phyloP scores from a whole-genome alignment of 2,888 invertebrate species.

The Hyalella azteca region DNA sequence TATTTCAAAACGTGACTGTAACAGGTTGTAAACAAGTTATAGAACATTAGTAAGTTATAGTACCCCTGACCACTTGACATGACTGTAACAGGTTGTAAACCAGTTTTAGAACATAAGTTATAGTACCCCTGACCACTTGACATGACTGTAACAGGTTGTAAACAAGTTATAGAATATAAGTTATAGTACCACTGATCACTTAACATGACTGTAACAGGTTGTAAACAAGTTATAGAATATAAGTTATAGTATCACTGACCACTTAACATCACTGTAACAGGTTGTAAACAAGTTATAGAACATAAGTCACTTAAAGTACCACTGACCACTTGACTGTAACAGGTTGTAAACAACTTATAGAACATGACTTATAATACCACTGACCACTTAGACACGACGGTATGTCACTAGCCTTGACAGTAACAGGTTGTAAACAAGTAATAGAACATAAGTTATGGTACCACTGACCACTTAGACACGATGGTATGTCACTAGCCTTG shows the following conservation, averaged over 20 bases:
- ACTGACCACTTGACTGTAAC: neutral
- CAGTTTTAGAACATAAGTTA: too few relatives aligned
- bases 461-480: neutral
- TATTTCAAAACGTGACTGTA: neutral
- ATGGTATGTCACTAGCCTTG: too few relatives aligned
- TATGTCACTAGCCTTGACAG: neutral
- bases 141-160: neutral
- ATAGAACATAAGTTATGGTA: neutral
- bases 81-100: too few relatives aligned
- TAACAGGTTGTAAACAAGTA: neutral
- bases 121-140: neutral
- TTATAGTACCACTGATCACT: neutral
- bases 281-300: too few relatives aligned
- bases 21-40: neutral
- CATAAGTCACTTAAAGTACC: neutral
- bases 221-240: too few relatives aligned
- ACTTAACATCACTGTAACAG: too few relatives aligned
- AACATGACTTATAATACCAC: neutral
- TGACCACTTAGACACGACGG: neutral
- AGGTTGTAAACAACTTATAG: neutral
- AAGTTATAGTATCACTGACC: slow-evolving; percentile 39
- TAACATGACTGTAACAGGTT: too few relatives aligned
- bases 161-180: neutral
- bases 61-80: neutral
- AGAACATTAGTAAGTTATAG: neutral